Evolutionary conservation across 2,113 vertebrate genomes (phyloP), one percentile per base, ranked within the genome.

Genomic region (Poeciliopsis retropinna): DNA sequence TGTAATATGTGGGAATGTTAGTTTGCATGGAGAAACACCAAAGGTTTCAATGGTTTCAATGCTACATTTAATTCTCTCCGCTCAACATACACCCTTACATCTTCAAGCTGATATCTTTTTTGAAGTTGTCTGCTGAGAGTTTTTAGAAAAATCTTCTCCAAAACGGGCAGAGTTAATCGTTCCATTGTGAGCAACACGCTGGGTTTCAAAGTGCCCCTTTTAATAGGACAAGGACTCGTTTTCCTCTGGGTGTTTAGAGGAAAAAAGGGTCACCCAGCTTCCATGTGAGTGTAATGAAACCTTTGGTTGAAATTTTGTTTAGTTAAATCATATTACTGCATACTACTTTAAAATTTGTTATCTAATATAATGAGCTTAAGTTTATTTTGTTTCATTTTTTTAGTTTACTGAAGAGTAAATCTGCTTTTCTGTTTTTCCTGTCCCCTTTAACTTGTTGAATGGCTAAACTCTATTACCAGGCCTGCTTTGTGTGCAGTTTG

Each of bases 141-240:
- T 77, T 77, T 78, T 67, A 79, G 72, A 80, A 83, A 92, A 86
- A 80, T 84, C 62, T 88, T 83, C 67, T 88, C 74, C 84, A 76
- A 65, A 51, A 57, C 22, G 65, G 75, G 64, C 83, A 27, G 66
- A 80, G 76, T 80, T 83, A 87, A 88, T 85, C 80, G 72, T 88
- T 79, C 85, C 85, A 87, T 84, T 87, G 77, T 37, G 29, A 89
- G 88, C 85, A 80, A 86, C 92, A 91, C 72, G 76, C 89, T 89
- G 91, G 67, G 88, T 92, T 91, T 94, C 72, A 90, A 91, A 92
- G 93, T 93, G 85, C 87, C 92, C 89, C 89, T 90, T 89, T 94
- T 95, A 92, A 90, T 93, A 94, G 93, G 92, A 94, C 94, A 94
- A 94, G 92, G 93, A 92, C 92, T 93, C 80, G 61, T 92, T 92